Base-by-base conservation (phyloP, 2,113 vertebrate species). In the Regulus satrapa region DNA sequence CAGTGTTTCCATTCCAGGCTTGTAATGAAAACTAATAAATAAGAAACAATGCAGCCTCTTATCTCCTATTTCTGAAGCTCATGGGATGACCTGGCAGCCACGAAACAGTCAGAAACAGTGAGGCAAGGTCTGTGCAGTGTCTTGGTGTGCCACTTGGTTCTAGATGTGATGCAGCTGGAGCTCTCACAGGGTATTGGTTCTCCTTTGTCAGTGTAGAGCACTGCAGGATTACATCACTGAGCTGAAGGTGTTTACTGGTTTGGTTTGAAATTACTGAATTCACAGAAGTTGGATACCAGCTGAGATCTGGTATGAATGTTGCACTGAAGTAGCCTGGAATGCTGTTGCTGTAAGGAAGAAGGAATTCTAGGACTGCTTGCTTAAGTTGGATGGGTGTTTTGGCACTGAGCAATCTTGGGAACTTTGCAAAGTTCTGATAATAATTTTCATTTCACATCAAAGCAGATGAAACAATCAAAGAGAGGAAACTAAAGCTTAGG, bases 371-470 rank as follows among this genome's bases (percentile, higher is more conserved):
- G 79, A 63, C 55, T 77, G 26, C 83, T 92, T 64, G 23, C 69
- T 72, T 28, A 45, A 75, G 66, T 31, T 91, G 58, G 20, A 69
- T 85, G 78, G 23, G 29, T 83, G 38, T 31, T 94, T 63, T 88
- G 75, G 28, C 7, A 1, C 67, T 80, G 20, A 85, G 78, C 46
- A 66, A 46, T 92, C 85, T 94, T 90, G 94, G 79, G 85, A 95
- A 90, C 82, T 95, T 92, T 40, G 68, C 55, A 48, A 92, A 77
- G 51, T 84, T 93, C 63, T 66, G 80, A 85, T 88, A 67, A 40
- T 94, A 83, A 94, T 93, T 93, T 96, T 95, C 88, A 85, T 93
- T 95, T 96, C 52, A 94, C 83, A 93, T 95, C 95, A 97, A 97
- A 97, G 95, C 34, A 86, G 34, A 66, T 77, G 85, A 86, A 93